Evolutionary conservation across 2,113 vertebrate species (phyloP).

Genomic region (Zosterops lateralis): DNA sequence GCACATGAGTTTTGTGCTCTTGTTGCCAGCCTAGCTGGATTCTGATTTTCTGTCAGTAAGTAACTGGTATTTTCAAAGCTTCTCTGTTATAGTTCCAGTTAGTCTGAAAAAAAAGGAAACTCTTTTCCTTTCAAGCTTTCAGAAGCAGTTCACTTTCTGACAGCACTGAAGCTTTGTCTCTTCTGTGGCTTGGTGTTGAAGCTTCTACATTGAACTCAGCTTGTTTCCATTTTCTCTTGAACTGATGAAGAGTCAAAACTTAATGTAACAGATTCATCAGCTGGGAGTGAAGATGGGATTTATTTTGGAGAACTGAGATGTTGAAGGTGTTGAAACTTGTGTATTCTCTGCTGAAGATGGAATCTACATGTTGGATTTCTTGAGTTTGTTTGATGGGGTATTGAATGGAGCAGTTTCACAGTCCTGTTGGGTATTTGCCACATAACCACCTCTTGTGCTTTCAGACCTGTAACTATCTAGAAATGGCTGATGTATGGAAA

Average conservation of each 20-base stretch:
- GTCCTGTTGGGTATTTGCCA: accelerated
- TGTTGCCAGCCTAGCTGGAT: background rate
- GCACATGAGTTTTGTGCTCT: background rate
- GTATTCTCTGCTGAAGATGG: background rate
- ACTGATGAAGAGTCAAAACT: background rate
- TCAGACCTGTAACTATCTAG: background rate
- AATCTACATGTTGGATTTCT: background rate
- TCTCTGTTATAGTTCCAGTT: background rate
- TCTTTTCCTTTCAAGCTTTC: background rate
- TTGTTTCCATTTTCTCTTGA: background rate
- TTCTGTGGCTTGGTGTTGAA: background rate
- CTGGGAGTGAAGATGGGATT: background rate
- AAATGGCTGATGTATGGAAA: background rate
- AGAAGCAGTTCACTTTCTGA: background rate
- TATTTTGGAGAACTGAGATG: background rate
- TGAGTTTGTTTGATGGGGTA: background rate
- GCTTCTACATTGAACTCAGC: background rate
- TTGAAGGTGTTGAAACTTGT: background rate
- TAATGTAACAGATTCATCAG: background rate
- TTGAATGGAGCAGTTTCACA: background rate
- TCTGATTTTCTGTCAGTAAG: background rate
- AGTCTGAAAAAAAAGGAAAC: background rate
- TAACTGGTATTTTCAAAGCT: background rate
- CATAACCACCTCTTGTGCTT: background rate
- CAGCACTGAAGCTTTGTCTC: background rate